A percentile compares a stretch with the other conserved stretches of the same genome.
Conservation (phyloP, 2,888 invertebrate genomes). For the Pyrrhosoma nymphula region DNA sequence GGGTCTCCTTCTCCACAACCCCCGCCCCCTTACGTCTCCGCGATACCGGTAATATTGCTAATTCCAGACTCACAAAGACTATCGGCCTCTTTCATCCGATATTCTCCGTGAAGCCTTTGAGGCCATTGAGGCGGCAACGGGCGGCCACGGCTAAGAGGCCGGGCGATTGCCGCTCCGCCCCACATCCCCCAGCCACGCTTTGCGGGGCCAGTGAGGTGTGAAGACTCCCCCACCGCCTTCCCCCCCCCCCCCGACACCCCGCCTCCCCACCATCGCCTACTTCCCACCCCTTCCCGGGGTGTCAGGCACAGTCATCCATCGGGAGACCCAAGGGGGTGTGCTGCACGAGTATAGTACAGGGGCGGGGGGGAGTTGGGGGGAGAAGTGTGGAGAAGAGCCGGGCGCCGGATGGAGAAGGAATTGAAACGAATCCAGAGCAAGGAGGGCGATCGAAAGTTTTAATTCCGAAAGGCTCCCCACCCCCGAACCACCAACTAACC, state of each 20-base stretch:
- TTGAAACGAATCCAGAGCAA: not conserved
- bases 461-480: not conserved
- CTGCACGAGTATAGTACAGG: not conserved
- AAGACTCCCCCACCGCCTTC: not conserved
- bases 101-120: conserved; percentile 3
- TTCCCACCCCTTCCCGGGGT: not conserved
- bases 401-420: not conserved
- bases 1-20: not conserved
- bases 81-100: conserved; percentile 58
- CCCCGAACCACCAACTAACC: not conserved
- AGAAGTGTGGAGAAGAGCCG: not conserved
- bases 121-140: conserved; percentile 53
- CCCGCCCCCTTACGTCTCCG: not conserved
- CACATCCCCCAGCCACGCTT: conserved; percentile 14
- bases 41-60: conserved; percentile 58
- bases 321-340: not conserved
- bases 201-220: conserved; percentile 61
- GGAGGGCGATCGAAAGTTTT: not conserved
- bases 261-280: too few species aligned
- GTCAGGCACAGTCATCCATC: conserved; percentile 44
- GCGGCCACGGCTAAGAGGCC: not conserved
- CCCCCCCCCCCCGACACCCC: too few species aligned
- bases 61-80: conserved; percentile 58
- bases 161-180: conserved; percentile 6
- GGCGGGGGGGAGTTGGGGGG: not conserved